These are phyloP conservation scores for Muscicapa adusta DNA, from an alignment of 2,113 vertebrate species.

Conservation along the genomic window DNA sequence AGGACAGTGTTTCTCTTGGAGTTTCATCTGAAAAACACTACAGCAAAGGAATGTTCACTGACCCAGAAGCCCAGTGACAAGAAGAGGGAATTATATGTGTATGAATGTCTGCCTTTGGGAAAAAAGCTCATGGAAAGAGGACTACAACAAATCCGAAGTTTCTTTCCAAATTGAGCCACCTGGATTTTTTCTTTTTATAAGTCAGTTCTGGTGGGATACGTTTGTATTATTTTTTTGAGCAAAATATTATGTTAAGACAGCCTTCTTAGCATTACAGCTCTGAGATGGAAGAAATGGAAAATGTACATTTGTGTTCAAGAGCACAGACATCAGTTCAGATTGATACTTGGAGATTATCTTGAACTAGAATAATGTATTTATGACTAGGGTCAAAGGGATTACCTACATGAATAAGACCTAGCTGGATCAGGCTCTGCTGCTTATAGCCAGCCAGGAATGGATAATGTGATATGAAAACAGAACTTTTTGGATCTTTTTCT, in stretches of 20 bases:
- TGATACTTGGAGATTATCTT: slow-evolving; percentile 53
- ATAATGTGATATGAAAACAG: slow-evolving; percentile 5
- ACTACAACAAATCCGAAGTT: slow-evolving; percentile 57
- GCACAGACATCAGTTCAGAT: slow-evolving; percentile 20
- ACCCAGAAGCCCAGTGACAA: slow-evolving; percentile 74
- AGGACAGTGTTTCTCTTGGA: slow-evolving; percentile 75
- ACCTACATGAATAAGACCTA: slow-evolving; percentile 33
- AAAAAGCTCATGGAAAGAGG: slow-evolving; percentile 24
- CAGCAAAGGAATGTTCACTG: slow-evolving; percentile 77
- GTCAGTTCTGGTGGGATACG: neutral
- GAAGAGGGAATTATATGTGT: slow-evolving; percentile 66
- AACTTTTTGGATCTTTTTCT: neutral
- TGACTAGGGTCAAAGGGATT: slow-evolving; percentile 53
- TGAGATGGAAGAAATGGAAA: slow-evolving; percentile 11
- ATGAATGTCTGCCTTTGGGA: slow-evolving; percentile 58
- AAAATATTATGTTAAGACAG: neutral
- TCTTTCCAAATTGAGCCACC: slow-evolving; percentile 46
- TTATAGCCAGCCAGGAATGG: slow-evolving; percentile 2
- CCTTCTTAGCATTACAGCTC: neutral
- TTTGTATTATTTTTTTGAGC: neutral
- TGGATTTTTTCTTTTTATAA: slow-evolving; percentile 23
- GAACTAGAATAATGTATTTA: slow-evolving; percentile 56
- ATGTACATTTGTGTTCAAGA: neutral
- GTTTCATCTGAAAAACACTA: slow-evolving; percentile 75
- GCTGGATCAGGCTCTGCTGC: slow-evolving; percentile 30